A percentile compares a stretch with the other conserved stretches of the same genome.
Evolutionary conservation across 2,113 vertebrate genomes (phyloP).

Genomic region (Perca flavescens): DNA sequence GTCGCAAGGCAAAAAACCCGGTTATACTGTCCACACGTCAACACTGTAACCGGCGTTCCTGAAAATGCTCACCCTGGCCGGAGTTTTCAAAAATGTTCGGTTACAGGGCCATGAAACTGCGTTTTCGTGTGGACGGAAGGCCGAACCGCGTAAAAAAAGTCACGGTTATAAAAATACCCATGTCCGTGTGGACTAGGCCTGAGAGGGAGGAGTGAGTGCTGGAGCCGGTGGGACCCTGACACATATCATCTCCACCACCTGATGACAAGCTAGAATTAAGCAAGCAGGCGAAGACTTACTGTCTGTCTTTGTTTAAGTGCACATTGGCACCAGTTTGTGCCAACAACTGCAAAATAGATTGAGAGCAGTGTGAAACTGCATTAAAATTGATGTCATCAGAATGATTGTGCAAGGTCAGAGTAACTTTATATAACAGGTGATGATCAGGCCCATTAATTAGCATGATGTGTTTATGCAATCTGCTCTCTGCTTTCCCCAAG

Average conservation of each 20-base stretch:
- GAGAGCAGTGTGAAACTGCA: conserved; percentile 14
- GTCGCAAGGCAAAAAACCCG: too few species aligned
- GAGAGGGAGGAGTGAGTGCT: too few species aligned
- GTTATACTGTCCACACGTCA: too few species aligned
- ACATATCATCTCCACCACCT: not conserved
- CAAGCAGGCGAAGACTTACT: not conserved
- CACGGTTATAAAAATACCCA: too few species aligned
- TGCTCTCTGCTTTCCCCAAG: not conserved
- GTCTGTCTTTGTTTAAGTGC: conserved; percentile 5
- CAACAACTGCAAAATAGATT: conserved; percentile 5
- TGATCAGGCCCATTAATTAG: not conserved
- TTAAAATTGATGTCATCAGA: conserved; percentile 30
- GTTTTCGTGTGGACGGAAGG: too few species aligned
- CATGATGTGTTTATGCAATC: not conserved
- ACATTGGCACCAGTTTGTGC: not conserved
- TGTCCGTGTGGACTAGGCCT: too few species aligned
- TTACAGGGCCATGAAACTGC: too few species aligned
- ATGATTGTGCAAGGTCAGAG: conserved; percentile 22
- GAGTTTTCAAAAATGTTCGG: too few species aligned
- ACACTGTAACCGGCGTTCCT: too few species aligned
- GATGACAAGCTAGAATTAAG: not conserved
- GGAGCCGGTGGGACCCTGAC: too few species aligned
- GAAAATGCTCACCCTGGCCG: too few species aligned
- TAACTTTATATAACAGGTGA: not conserved
- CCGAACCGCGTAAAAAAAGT: too few species aligned